Base-by-base conservation (phyloP, 2,888 invertebrate genomes). In the Acleris literana region DNA sequence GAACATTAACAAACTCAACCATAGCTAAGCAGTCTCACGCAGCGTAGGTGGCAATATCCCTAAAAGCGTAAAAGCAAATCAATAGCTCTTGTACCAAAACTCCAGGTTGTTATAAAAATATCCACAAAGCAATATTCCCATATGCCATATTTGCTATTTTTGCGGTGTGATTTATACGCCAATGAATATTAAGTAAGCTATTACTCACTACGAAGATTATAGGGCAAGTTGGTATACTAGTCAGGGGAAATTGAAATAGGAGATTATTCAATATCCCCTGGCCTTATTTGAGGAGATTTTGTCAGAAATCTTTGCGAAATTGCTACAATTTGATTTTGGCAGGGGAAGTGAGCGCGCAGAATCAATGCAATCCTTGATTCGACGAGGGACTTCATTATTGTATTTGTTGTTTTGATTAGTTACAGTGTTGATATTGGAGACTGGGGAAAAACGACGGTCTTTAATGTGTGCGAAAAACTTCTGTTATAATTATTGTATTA, bases 281-380 rank as follows among this genome's bases (percentile, higher is more conserved):
- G 17, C 64, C 68, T 71, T 64, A 71, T 66, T 61, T 70, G 72
- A 25, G 73, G 75, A 74, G 75, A 75, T 63, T 76, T 78, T 74
- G 72, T 43, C 69, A 64, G 69, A 72, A 78, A 76, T 79, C 75
- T 75, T 72, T 75, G 71, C 69, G 71, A 73, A 76, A 80, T 80
- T 74, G 77, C 72, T 76, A 52, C 61, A 57, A 79, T 78, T 79
- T 74, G 73, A 76, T 77, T 74, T 72, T 70, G 53, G 69, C 62
- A 70, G 73, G 79, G 77, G 75, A 72, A 73, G 70, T 64, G 66
- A 69, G 64, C 60, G 72, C 69, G 63, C 64, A 68, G 63, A 72
- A 77, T 74, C 76, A 72, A 63, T 63, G 65, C 62, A 63, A 63
- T 49, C 53, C 33, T 52, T 66, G 53, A 66, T 66, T 52, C 61